Percentiles rank a stretch among this genome's conserved stretches.
Evolutionary conservation across 2,888 invertebrate genomes (phyloP).

Genomic region (Leucophenga montana): DNA sequence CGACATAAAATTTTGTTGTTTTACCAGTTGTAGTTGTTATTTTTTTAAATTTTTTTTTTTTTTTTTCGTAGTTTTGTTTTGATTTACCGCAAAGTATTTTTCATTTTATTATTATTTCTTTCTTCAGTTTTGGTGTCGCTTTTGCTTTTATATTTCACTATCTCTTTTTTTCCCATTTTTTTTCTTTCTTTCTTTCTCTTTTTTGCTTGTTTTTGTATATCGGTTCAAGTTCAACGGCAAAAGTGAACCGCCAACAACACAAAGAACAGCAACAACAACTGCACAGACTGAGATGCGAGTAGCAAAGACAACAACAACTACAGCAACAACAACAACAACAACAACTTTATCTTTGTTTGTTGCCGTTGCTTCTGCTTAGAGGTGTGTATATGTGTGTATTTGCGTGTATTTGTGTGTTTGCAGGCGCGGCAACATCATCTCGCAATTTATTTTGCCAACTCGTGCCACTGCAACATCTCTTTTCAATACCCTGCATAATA

Average conservation of each 20-base stretch:
- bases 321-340: neutral
- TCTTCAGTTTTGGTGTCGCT: no score
- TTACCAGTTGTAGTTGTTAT: slow-evolving; percentile 4
- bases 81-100: neutral
- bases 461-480: neutral
- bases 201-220: slow-evolving; percentile 10
- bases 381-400: no score
- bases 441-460: slow-evolving; percentile 1
- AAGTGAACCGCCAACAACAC: slow-evolving; percentile 23
- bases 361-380: no score
- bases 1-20: slow-evolving; percentile 6
- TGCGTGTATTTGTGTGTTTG: no score
- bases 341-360: slow-evolving; percentile 10
- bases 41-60: no score
- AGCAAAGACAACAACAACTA: neutral
- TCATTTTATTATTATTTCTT: neutral
- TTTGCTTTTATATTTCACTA: no score
- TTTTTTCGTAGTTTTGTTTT: neutral
- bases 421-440: neutral
- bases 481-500: neutral
- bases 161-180: no score
- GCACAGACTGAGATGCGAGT: neutral
- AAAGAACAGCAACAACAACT: neutral
- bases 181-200: no score
- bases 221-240: slow-evolving; percentile 56